Evolutionary conservation across 2,888 invertebrate species (phyloP).

Genomic region (Pollenia angustigena): DNA sequence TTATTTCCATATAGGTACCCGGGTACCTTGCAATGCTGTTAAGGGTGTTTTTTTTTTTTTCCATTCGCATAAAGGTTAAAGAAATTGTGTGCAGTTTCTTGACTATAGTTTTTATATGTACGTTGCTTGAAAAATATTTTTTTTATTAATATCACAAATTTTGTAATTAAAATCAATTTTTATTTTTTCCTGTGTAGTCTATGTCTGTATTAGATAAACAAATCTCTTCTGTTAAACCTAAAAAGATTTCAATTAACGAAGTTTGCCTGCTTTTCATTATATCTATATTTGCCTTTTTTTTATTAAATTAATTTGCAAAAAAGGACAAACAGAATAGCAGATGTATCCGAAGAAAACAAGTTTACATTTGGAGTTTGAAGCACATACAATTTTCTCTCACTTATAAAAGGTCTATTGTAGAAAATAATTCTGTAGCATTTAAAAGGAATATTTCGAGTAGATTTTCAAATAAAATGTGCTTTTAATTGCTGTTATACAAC

Average conservation of each 20-base stretch:
- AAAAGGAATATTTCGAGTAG: background rate
- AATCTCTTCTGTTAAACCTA: no score
- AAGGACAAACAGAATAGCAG: background rate
- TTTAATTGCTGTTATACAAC: slow-evolving; percentile 18
- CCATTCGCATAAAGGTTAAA: no score
- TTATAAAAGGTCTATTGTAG: slow-evolving; percentile 6
- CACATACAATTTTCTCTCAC: background rate
- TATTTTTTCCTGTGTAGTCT: no score
- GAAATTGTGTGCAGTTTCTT: no score
- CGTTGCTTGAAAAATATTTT: no score
- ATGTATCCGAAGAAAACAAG: background rate
- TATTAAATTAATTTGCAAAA: background rate
- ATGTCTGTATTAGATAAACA: no score
- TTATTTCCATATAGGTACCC: no score
- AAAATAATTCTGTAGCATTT: background rate
- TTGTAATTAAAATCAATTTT: no score
- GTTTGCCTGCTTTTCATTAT: background rate
- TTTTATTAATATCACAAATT: no score
- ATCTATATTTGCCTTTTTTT: background rate
- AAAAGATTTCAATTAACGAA: background rate
- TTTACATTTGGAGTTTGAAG: slow-evolving; percentile 1
- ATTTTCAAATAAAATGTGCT: slow-evolving; percentile 22
- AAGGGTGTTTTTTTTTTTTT: no score
- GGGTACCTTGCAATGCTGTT: no score
- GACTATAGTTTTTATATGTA: no score